phyloP scores from a whole-genome alignment of 2,113 vertebrate genomes.

The Gopherus evgoodei region DNA sequence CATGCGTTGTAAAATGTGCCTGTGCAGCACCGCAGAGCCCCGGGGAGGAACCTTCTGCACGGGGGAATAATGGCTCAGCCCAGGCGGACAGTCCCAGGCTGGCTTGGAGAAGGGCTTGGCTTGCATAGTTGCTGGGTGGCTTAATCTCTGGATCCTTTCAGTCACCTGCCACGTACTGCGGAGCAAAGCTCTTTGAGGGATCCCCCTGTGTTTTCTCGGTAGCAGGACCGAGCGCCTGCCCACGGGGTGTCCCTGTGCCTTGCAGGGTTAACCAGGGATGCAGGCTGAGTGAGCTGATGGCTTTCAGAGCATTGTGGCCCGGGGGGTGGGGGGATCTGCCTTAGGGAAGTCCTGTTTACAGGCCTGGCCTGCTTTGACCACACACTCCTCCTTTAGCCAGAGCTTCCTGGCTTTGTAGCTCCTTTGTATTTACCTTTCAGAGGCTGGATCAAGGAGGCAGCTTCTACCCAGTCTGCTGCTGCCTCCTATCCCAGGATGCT shows the following conservation, averaged over 20 bases:
- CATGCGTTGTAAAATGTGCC: not conserved
- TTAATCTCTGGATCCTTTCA: not conserved
- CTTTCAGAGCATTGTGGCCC: not conserved
- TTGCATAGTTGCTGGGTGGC: not conserved
- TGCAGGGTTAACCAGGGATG: not conserved
- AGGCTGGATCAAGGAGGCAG: not conserved
- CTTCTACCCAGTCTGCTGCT: not conserved
- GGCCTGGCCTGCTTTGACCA: not conserved
- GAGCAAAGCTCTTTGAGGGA: not conserved
- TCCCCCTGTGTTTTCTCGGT: not conserved
- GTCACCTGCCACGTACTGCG: not conserved
- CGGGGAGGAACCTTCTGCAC: no score
- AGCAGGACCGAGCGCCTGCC: not conserved
- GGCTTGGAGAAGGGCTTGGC: not conserved
- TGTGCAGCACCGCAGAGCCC: not conserved
- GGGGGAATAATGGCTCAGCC: no score
- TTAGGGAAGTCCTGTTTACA: not conserved
- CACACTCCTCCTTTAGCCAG: not conserved
- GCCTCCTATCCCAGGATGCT: not conserved
- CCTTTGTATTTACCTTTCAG: not conserved
- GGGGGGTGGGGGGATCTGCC: not conserved
- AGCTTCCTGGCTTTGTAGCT: not conserved
- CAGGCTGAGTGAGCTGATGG: not conserved
- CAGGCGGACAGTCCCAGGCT: not conserved
- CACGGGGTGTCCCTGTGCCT: not conserved